A percentile compares a stretch with the other conserved stretches of the same genome.
These are phyloP conservation scores for Hemichromis elongatus DNA, from an alignment of 2,113 vertebrate species.

Conservation along the genomic window DNA sequence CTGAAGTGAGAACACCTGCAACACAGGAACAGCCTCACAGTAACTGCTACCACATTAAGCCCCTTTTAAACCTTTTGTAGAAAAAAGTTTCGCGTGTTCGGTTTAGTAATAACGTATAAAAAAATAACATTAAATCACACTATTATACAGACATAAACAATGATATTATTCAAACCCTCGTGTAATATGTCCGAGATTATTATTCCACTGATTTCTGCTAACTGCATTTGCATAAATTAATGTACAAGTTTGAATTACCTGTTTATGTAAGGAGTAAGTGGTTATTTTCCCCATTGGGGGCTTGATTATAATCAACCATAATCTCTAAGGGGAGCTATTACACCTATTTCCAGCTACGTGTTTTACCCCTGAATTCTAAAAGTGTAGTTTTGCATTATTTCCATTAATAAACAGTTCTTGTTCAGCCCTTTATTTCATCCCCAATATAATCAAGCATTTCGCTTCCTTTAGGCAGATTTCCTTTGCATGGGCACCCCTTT, in stretches of 20 bases:
- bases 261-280: not conserved
- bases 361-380: not conserved
- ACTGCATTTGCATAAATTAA: not conserved
- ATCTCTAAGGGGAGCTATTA: not conserved
- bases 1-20: constrained; percentile 38
- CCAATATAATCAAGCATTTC: not conserved
- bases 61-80: not conserved
- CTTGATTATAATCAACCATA: not conserved
- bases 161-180: fast-evolving
- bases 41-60: not conserved
- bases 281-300: not conserved
- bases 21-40: not conserved
- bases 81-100: not conserved
- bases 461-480: not conserved
- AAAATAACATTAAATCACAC: not conserved
- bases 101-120: not conserved
- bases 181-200: not conserved
- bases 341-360: not conserved
- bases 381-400: not conserved
- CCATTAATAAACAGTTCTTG: not conserved
- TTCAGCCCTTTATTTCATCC: not conserved
- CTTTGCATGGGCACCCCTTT: not conserved
- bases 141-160: not conserved
- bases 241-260: not conserved
- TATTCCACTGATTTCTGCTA: not conserved